These are phyloP conservation scores for Eremophila alpestris DNA, from an alignment of 2,797 vertebrate species.

Conservation along the genomic window DNA sequence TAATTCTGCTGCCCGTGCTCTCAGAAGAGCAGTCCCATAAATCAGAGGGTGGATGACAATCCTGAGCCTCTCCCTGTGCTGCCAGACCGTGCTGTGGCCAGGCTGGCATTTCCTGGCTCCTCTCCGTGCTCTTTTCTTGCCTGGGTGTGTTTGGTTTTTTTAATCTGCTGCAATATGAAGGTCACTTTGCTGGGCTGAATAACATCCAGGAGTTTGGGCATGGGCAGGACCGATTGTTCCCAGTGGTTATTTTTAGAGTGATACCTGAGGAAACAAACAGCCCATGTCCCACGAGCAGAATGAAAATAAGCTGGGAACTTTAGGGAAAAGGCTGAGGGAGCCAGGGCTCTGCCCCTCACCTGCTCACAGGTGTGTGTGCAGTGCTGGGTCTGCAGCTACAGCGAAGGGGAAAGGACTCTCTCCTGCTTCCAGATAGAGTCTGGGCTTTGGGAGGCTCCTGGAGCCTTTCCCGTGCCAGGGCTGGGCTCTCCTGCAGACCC, in stretches of 20 bases:
- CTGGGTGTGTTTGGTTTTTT: not conserved
- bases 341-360: not conserved
- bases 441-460: fast-evolving
- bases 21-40: not conserved
- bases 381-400: not conserved
- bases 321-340: not conserved
- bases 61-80: not conserved
- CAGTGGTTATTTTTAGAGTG: not conserved
- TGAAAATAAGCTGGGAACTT: not conserved
- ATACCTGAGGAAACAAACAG: not conserved
- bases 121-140: not conserved
- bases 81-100: not conserved
- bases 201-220: not conserved
- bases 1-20: not conserved
- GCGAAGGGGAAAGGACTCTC: not conserved
- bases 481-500: fast-evolving
- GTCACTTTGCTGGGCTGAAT: not conserved
- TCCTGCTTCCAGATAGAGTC: fast-evolving
- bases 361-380: not conserved
- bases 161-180: not conserved
- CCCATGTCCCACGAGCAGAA: not conserved
- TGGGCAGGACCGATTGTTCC: not conserved
- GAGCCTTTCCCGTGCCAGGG: not conserved
- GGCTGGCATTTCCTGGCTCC: not conserved
- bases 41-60: not conserved